phyloP scores from a whole-genome alignment of 2,797 vertebrate genomes.

The Euphonia xanthogaster region DNA sequence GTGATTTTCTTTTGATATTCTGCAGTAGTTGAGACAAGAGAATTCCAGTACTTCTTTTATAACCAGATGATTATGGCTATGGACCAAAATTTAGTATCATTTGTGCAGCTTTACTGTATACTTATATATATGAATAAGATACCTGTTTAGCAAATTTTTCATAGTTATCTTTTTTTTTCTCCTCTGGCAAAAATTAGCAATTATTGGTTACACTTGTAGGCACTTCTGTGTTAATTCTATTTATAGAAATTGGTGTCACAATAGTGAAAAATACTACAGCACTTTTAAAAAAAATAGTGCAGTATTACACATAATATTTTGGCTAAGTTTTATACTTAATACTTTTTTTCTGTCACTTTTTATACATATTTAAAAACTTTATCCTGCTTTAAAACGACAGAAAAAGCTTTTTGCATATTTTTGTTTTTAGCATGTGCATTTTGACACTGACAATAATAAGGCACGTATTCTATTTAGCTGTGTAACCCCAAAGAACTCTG shows the following conservation, averaged over 20 bases:
- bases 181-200: background rate
- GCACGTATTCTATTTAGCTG: background rate
- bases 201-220: background rate
- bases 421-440: background rate
- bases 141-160: background rate
- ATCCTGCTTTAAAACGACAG: background rate
- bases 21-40: background rate
- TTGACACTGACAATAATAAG: background rate
- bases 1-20: background rate
- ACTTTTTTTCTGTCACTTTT: background rate
- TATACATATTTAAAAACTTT: background rate
- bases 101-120: background rate
- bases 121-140: background rate
- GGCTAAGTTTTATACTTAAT: background rate
- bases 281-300: background rate
- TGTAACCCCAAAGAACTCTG: background rate
- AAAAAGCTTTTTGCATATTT: background rate
- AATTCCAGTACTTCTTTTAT: background rate
- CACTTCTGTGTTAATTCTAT: background rate
- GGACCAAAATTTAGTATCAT: background rate
- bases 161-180: background rate
- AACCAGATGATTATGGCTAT: background rate
- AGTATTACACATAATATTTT: background rate
- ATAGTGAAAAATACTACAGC: background rate
- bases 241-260: background rate